Evolutionary conservation across 1,140 invertebrate species (phyloP).

Genomic region (Drosophila kurseongensis): DNA sequence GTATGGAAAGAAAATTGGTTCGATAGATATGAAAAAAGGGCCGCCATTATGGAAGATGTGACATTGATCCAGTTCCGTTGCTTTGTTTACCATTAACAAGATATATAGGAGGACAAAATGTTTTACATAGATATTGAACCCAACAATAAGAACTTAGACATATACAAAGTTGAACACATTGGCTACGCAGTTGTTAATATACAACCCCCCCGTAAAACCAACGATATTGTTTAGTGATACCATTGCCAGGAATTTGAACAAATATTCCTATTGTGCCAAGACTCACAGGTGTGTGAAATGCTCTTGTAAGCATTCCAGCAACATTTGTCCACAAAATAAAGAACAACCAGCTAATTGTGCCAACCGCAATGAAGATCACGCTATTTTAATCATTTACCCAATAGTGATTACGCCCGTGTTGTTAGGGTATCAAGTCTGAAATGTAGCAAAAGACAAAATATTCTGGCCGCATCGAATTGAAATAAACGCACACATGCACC

Average conservation of each 20-base stretch:
- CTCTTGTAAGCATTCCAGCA: slow-evolving; percentile 67
- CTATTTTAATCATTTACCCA: no score
- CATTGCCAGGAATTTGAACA: background rate
- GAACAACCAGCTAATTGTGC: slow-evolving; percentile 67
- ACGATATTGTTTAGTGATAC: background rate
- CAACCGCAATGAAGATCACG: slow-evolving; percentile 67
- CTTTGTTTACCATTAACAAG: no score
- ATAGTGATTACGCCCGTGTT: no score
- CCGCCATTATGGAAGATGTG: no score
- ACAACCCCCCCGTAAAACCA: background rate
- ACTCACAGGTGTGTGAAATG: slow-evolving; percentile 84
- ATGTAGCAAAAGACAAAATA: no score
- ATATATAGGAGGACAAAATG: no score
- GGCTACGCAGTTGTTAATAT: background rate
- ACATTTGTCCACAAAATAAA: slow-evolving; percentile 32
- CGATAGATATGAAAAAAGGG: no score
- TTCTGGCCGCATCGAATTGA: no score
- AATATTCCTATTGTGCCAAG: no score
- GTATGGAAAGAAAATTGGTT: no score
- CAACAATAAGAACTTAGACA: background rate
- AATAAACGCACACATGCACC: no score
- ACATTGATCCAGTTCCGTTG: no score
- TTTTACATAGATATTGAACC: background rate
- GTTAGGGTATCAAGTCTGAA: background rate
- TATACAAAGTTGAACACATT: background rate